Base-by-base conservation (phyloP, 2,113 vertebrate genomes). In the Uropsilus gracilis region DNA sequence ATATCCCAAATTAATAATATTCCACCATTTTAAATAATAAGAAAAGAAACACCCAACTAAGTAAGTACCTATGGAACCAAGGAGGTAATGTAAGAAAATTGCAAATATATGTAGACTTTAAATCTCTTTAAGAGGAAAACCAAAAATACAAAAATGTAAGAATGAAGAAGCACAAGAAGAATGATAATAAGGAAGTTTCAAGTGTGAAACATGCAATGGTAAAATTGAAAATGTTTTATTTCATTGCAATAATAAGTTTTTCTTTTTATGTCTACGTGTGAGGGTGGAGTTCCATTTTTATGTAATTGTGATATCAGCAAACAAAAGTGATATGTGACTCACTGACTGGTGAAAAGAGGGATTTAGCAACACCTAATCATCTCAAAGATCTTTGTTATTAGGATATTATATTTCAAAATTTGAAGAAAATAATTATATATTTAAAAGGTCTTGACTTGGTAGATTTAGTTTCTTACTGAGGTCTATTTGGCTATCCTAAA, bases 1-100 rank as follows among this genome's bases (percentile, higher is more conserved):
- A 64, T 20, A 84, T 94, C 46, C 75, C 37, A 66, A 85, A 93
- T 88, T 85, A 86, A 81, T 76, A 80, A 68, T 53, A 91, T 71
- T 81, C 34, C 42, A 20, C 42, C 63, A 63, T 73, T 73, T 86
- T 55, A 90, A 85, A 82, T 86, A 55, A 55, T 55, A 20, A 55
- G n/a, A 53, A 84, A 81, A 92, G 28, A 87, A 39, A 2, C 28
- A 76, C 37, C 32, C 34, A 14, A 9, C 57, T 86, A 55, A 22
- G 20, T 22, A 84, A 71, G 24, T 89, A 90, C 82, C 78, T 89
- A 17, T 91, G 63, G 63, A 88, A 91, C 44, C 17, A 28, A 75
- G 50, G 34, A 75, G 55, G 59, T 95, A 93, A 90, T 85, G 42
- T 72, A 72, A 90, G 75, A 82, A 11, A 92, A 61, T 88, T 71